Conservation (phyloP, 2,113 vertebrate species). For the cat (Felis catus) region F.catus_Fca126_mat1.0 CM031420.1:136021001-136021500, state of each 20-base stretch:
- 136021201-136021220: background rate
- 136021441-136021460: background rate
- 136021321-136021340: too few relatives aligned
- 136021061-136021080: background rate
- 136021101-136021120: background rate
- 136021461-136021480: background rate
- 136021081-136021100: background rate
- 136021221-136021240: too few relatives aligned
- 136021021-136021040: background rate
- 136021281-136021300: too few relatives aligned
- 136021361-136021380: too few relatives aligned
- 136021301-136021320: too few relatives aligned
- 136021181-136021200: background rate
- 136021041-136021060: background rate
- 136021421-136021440: too few relatives aligned
- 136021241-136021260: too few relatives aligned
- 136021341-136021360: too few relatives aligned
- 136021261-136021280: too few relatives aligned
- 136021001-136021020: background rate
- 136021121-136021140: background rate
- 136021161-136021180: background rate
- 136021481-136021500: background rate
- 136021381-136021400: too few relatives aligned
- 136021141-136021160: background rate
- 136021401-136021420: too few relatives aligned